Evolutionary conservation across 1,140 invertebrate genomes (phyloP), one percentile per base, ranked within the genome.

Genomic region (Venustaconcha ellipsiformis): DNA sequence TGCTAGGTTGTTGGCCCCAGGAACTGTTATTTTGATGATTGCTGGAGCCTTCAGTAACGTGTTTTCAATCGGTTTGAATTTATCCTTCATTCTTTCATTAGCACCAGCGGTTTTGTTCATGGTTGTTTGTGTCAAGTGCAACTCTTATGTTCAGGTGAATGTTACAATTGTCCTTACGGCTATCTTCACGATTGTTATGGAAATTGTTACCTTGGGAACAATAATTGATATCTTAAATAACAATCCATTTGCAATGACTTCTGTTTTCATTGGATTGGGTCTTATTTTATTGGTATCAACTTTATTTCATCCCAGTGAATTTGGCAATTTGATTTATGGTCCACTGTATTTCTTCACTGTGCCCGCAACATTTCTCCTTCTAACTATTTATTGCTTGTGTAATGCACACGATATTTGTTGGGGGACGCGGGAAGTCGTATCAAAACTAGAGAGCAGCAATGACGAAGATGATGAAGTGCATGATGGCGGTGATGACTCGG

Each of bases 341-440:
- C 92, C 97, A 2, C 95, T 99, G 78, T 99, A 99, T 89, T 92
- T 99, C 59, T 91, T 99, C 2, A 97, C 96, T 60, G 98, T 99
- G 82, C 98, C 98, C 0, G 97, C 97, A 84, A 99, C 99, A 94
- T 99, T 99, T 92, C 92, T 99, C 78, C 93, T 99, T 23, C 92
- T 99, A 80, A 98, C 98, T 87, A 93, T 99, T 57, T 99, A 99
- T 89, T 99, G 97, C 13, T 94, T 99, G 78, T 97, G 97, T 88
- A 99, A 99, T 91, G 90, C 99, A 66, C 98, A 99, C 86, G 95
- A 97, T 67, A 97, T 99, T 78, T 95, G 97, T 0, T 99, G 98
- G 98, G 98, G 98, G 85, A 99, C 98, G 1, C 92, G 98, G 78
- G 98, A 99, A 92, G 96, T 91, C 12, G 64, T 8, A 18, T 97